phyloP scores from a whole-genome alignment of 2,888 invertebrate species.

The Listrodromus nycthemerus region DNA sequence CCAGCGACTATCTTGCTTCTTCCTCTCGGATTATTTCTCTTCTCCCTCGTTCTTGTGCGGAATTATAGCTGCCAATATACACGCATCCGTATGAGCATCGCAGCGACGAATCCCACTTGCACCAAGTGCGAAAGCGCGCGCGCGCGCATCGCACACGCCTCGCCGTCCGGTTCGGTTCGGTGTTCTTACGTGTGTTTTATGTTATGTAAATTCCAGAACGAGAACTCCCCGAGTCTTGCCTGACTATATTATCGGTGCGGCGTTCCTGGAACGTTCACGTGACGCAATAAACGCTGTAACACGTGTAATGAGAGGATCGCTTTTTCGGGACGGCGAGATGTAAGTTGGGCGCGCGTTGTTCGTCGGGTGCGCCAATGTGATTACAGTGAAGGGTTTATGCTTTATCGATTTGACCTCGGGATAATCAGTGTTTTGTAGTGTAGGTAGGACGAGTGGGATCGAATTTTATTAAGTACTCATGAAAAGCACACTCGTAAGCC shows the following conservation, averaged over 20 bases:
- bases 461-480: background rate
- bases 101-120: conserved; percentile 26
- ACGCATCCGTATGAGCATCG: conserved; percentile 8
- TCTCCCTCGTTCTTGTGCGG: conserved; percentile 16
- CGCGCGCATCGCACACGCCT: conserved; percentile 52
- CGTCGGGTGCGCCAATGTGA: background rate
- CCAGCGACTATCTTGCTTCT: conserved; percentile 25
- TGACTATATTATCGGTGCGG: conserved; percentile 54
- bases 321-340: conserved; percentile 58
- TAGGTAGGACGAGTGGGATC: background rate
- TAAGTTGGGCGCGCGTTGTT: conserved; percentile 12
- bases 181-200: conserved; percentile 69
- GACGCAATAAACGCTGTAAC: conserved; percentile 57
- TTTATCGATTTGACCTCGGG: background rate
- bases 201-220: conserved; percentile 72
- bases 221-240: conserved; percentile 30
- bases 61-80: conserved; percentile 19
- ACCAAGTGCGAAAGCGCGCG: conserved; percentile 20
- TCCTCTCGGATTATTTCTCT: background rate
- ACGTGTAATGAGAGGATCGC: conserved; percentile 67
- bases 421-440: conserved; percentile 11
- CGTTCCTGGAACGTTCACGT: background rate
- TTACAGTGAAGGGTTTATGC: background rate
- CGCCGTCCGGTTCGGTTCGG: background rate
- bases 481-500: background rate